Evolutionary conservation across 2,113 vertebrate species (phyloP).

Genomic region (Dermatemys mawii): DNA sequence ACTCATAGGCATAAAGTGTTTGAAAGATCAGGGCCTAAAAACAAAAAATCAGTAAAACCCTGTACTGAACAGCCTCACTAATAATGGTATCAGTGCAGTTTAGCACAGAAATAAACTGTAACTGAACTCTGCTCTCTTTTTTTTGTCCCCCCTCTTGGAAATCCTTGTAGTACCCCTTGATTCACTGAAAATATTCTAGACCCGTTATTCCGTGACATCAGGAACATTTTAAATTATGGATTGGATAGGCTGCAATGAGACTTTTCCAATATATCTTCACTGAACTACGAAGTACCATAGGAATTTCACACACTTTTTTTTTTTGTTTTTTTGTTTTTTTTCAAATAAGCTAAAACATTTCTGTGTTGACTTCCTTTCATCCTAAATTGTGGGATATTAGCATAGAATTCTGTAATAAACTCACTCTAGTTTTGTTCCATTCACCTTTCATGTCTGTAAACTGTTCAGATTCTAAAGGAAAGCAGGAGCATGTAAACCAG

Average conservation of each 20-base stretch:
- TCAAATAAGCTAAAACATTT: fast-evolving
- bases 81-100: conserved; percentile 11
- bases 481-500: not conserved
- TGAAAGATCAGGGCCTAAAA: conserved; percentile 28
- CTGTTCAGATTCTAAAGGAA: fast-evolving
- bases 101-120: conserved; percentile 49
- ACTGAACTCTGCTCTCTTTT: not conserved
- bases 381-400: not conserved
- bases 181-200: conserved; percentile 65
- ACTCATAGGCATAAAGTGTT: conserved; percentile 18
- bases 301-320: fast-evolving
- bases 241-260: conserved; percentile 41
- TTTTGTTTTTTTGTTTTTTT: not conserved
- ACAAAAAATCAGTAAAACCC: conserved; percentile 10
- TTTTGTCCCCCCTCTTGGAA: not conserved
- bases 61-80: conserved; percentile 14
- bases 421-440: not conserved
- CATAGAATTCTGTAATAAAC: not conserved
- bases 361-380: fast-evolving
- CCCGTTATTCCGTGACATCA: conserved; percentile 43
- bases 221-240: conserved; percentile 39
- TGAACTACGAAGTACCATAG: not conserved
- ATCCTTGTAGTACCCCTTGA: conserved; percentile 63
- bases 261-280: not conserved
- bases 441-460: not conserved